phyloP scores from a whole-genome alignment of 2,888 invertebrate genomes.

The Parnassius glacialis region DNA sequence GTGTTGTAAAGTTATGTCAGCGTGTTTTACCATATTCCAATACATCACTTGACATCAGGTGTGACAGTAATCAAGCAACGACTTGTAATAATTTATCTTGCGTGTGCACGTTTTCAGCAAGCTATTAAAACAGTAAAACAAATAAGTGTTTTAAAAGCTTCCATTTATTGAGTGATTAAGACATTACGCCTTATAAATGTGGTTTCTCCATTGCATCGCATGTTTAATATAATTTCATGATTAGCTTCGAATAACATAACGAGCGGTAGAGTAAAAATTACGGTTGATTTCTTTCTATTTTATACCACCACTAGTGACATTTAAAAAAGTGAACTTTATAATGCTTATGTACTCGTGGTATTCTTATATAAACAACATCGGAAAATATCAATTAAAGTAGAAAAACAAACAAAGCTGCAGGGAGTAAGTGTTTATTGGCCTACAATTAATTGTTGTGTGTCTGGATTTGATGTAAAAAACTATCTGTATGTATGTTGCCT shows the following conservation, averaged over 20 bases:
- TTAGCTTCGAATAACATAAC: conserved; percentile 10
- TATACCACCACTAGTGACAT: conserved; percentile 4
- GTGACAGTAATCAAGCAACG: too few species aligned
- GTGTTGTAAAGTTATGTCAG: too few species aligned
- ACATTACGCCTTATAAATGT: conserved; percentile 18
- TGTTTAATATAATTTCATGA: conserved; percentile 23
- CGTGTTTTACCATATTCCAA: too few species aligned
- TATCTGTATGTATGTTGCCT: too few species aligned
- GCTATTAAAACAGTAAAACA: conserved; percentile 3
- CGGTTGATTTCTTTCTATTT: conserved; percentile 1
- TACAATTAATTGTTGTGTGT: too few species aligned
- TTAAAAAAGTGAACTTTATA: not conserved
- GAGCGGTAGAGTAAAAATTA: conserved; percentile 10
- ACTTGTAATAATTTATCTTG: not conserved
- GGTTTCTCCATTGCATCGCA: conserved; percentile 12
- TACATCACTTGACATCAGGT: too few species aligned
- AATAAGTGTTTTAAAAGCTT: not conserved
- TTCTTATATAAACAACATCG: too few species aligned
- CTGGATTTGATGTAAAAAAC: too few species aligned
- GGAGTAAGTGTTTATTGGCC: too few species aligned
- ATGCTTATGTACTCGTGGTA: too few species aligned
- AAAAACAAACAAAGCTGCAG: too few species aligned
- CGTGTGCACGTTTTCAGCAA: not conserved
- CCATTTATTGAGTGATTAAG: conserved; percentile 19
- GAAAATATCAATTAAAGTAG: too few species aligned